These are phyloP conservation scores for Chrysaora quinquecirrha DNA, from an alignment of 30 jellyfish, hydroid and myxozoan species.

Conservation along the genomic window DNA sequence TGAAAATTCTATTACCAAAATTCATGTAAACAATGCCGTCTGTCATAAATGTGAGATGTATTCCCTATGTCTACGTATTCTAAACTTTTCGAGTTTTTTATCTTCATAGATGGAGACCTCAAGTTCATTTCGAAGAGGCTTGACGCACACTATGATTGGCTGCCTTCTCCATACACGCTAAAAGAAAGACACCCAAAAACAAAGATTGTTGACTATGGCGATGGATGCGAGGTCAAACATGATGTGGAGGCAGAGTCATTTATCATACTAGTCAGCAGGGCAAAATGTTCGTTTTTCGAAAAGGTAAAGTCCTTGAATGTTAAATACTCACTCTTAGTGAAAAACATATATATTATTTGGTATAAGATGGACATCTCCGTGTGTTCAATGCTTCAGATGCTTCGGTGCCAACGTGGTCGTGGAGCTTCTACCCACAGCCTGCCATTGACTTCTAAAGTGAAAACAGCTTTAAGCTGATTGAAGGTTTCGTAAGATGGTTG, in stretches of 20 bases:
- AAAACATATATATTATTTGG: background rate
- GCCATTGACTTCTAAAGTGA: no score
- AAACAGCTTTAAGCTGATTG: no score
- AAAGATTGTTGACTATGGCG: constrained; percentile 71
- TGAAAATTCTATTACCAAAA: no score
- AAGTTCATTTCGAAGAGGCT: constrained; percentile 76
- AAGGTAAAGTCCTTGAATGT: constrained; percentile 58
- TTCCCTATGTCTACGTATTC: no score
- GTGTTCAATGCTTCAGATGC: no score
- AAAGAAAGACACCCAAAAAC: constrained; percentile 84
- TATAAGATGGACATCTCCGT: no score
- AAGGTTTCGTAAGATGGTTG: no score
- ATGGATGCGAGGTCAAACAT: constrained; percentile 63
- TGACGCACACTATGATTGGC: constrained; percentile 97
- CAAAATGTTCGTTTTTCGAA: constrained; percentile 74
- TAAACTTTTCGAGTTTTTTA: no score
- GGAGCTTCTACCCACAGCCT: no score
- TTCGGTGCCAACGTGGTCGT: no score
- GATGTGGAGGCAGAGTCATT: constrained; percentile 28
- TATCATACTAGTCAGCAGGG: constrained; percentile 79
- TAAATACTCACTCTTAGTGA: background rate
- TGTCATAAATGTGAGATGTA: no score
- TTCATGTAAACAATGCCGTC: no score
- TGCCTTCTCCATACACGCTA: constrained; percentile 91
- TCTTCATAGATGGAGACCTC: constrained; percentile 81